phyloP scores from a whole-genome alignment of 2,797 vertebrate genomes.

The Cephalopachus bancanus region DNA sequence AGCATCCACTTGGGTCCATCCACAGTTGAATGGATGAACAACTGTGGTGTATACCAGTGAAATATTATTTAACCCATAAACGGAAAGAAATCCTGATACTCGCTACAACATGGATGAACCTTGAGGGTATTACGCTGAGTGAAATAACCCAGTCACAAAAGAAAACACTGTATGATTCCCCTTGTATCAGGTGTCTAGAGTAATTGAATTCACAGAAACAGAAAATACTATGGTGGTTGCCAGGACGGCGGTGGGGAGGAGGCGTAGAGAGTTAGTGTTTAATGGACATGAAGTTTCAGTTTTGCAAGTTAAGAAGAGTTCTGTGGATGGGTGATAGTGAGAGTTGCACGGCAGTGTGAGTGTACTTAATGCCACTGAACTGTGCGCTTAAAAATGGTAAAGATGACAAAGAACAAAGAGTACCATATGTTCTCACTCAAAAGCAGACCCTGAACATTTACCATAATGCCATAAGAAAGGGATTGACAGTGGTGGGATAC shows the following conservation, averaged over 20 bases:
- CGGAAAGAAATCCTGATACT: not conserved
- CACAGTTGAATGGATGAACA: not conserved
- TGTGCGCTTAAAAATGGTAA: not conserved
- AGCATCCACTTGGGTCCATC: not conserved
- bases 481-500: too few relatives aligned
- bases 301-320: not conserved
- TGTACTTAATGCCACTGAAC: not conserved
- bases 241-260: not conserved
- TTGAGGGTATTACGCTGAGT: not conserved
- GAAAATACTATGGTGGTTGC: too few relatives aligned
- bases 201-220: accelerated
- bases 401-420: too few relatives aligned
- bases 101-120: not conserved
- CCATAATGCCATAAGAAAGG: too few relatives aligned
- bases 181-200: too few relatives aligned
- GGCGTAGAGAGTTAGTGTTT: not conserved
- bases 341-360: accelerated
- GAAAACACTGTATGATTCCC: not conserved
- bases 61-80: not conserved
- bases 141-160: not conserved
- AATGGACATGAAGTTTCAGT: accelerated
- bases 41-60: too few relatives aligned
- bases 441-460: too few relatives aligned
- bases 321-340: not conserved
- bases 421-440: too few relatives aligned